phyloP scores from a whole-genome alignment of 2,888 invertebrate species.

The Camptogramma bilineatum region DNA sequence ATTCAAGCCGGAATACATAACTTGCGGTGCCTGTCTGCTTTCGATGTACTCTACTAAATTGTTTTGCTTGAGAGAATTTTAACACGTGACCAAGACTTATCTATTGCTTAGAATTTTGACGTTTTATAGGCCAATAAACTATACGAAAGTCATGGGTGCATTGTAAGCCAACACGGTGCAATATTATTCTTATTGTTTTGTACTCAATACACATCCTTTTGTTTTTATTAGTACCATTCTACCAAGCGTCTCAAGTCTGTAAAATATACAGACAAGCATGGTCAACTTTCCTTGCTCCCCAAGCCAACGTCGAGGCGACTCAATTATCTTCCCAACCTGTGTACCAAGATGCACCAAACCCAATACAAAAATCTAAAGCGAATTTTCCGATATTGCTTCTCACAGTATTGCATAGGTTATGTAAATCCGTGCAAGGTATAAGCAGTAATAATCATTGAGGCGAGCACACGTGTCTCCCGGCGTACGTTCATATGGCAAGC shows the following conservation, averaged over 20 bases:
- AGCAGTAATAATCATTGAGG: slow-evolving; percentile 77
- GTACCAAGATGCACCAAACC: slow-evolving; percentile 21
- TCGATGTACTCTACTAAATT: slow-evolving; percentile 8
- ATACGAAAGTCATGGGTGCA: background rate
- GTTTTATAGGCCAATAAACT: background rate
- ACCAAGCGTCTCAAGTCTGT: too few relatives aligned
- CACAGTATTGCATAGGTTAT: slow-evolving; percentile 40
- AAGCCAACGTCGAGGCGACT: background rate
- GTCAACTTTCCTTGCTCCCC: background rate
- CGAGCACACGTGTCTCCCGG: slow-evolving; percentile 71
- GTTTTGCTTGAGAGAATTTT: slow-evolving; percentile 17
- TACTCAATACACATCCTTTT: background rate
- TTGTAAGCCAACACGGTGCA: background rate
- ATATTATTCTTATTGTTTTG: background rate
- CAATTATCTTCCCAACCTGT: slow-evolving; percentile 6
- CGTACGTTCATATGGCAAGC: slow-evolving; percentile 54
- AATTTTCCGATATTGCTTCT: slow-evolving; percentile 39
- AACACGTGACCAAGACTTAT: background rate
- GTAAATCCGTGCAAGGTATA: slow-evolving; percentile 60
- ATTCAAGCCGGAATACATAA: slow-evolving; percentile 48
- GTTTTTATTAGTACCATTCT: background rate
- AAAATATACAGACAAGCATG: background rate
- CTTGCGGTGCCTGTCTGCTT: slow-evolving; percentile 27
- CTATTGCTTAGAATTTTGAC: background rate
- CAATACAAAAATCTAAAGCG: slow-evolving; percentile 26